Conservation (phyloP, 2,113 vertebrate species). For the Anoura caudifer region DNA sequence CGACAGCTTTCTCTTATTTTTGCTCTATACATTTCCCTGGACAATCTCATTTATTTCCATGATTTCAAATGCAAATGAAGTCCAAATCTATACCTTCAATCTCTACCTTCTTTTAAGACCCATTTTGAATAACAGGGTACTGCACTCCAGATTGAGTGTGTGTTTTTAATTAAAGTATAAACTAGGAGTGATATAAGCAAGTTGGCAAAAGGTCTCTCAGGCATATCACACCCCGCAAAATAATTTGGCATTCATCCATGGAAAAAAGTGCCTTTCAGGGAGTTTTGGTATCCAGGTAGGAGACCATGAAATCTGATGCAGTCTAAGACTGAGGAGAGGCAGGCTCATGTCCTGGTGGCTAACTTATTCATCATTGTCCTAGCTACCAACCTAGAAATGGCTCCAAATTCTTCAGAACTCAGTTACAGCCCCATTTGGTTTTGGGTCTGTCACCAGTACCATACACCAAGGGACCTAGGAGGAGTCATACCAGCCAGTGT, state of each 20-base stretch:
- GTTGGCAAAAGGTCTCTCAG: not conserved
- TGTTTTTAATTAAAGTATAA: slow-evolving; percentile 1
- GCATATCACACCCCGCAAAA: not conserved
- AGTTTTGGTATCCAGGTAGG: too few relatives aligned
- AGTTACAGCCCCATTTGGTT: too few relatives aligned
- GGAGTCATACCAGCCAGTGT: too few relatives aligned
- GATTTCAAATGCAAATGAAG: not conserved
- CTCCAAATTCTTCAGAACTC: too few relatives aligned
- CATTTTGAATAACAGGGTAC: not conserved
- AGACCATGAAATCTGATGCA: too few relatives aligned
- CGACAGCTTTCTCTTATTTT: not conserved
- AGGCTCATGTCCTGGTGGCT: too few relatives aligned
- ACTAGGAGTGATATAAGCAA: not conserved
- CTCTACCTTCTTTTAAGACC: not conserved
- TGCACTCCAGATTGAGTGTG: not conserved
- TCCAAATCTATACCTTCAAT: not conserved
- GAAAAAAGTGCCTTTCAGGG: too few relatives aligned
- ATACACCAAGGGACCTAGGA: too few relatives aligned
- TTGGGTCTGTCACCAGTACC: too few relatives aligned
- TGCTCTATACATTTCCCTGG: not conserved
- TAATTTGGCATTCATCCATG: not conserved
- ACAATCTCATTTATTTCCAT: not conserved
- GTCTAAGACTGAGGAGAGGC: too few relatives aligned
- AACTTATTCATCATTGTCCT: too few relatives aligned
- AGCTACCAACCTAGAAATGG: too few relatives aligned